Evolutionary conservation across 2,113 vertebrate species (phyloP).

Genomic region (Willisornis vidua): DNA sequence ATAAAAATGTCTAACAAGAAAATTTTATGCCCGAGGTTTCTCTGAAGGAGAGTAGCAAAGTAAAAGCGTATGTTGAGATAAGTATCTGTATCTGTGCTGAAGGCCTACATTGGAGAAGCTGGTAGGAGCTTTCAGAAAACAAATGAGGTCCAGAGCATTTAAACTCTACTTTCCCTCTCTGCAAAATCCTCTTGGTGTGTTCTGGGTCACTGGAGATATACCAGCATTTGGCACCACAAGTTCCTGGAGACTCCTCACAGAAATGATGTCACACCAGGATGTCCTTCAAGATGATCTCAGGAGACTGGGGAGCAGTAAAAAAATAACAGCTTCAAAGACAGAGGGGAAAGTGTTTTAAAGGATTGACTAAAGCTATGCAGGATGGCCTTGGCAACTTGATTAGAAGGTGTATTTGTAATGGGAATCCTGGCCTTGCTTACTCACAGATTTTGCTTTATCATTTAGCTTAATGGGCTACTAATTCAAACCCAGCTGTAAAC

Average conservation of each 20-base stretch:
- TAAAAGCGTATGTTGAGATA: not conserved
- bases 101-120: not conserved
- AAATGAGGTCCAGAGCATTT: not conserved
- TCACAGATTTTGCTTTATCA: constrained; percentile 50
- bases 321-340: not conserved
- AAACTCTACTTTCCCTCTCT: not conserved
- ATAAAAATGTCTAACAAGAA: not conserved
- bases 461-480: constrained; percentile 55
- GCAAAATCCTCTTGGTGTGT: not conserved
- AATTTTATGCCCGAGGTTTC: not conserved
- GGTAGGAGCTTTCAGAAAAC: constrained; percentile 15
- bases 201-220: not conserved
- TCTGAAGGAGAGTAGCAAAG: constrained; percentile 40
- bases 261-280: not conserved
- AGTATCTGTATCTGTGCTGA: not conserved
- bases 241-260: not conserved
- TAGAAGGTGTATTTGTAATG: constrained; percentile 3
- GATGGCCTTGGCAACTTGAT: constrained; percentile 18
- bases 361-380: not conserved
- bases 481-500: constrained; percentile 46
- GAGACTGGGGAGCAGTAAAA: not conserved
- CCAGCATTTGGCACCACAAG: not conserved
- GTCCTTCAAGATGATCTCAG: not conserved
- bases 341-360: not conserved
- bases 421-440: constrained; percentile 30